Evolutionary conservation across 2,797 vertebrate species (phyloP).

Genomic region (Luscinia megarhynchos): DNA sequence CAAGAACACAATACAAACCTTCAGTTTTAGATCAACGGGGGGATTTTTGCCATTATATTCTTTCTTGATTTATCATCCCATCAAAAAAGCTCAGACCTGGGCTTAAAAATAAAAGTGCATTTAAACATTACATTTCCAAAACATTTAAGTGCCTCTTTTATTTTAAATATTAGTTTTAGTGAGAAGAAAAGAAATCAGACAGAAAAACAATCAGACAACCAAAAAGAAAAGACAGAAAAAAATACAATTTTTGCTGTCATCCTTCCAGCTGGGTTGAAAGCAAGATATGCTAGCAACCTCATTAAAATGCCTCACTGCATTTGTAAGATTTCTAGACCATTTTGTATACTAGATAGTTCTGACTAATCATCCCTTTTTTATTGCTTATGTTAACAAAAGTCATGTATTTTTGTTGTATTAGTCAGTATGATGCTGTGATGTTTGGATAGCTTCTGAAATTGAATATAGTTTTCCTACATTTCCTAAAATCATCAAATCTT

Average conservation of each 20-base stretch:
- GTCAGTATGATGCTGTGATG: not conserved
- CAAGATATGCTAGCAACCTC: accelerated
- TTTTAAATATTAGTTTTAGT: not conserved
- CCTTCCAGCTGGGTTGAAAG: not conserved
- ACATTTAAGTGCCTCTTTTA: not conserved
- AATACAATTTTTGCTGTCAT: not conserved
- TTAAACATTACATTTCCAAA: not conserved
- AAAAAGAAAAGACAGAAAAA: not conserved
- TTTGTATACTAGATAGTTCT: not conserved
- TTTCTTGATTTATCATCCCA: not conserved
- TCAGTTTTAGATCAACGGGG: not conserved
- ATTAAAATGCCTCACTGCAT: not conserved
- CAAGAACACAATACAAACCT: not conserved
- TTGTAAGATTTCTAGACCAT: not conserved
- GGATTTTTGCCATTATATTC: not conserved
- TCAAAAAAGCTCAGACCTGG: not conserved
- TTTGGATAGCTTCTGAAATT: not conserved
- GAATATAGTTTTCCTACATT: not conserved
- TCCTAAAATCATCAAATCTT: not conserved
- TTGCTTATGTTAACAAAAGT: not conserved
- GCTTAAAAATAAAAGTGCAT: not conserved
- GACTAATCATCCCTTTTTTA: not conserved
- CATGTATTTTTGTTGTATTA: not conserved
- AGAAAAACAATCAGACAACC: not conserved
- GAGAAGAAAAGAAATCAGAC: not conserved